Base-by-base conservation (phyloP, 2,888 invertebrate species). In the Trichacis sp. region DNA sequence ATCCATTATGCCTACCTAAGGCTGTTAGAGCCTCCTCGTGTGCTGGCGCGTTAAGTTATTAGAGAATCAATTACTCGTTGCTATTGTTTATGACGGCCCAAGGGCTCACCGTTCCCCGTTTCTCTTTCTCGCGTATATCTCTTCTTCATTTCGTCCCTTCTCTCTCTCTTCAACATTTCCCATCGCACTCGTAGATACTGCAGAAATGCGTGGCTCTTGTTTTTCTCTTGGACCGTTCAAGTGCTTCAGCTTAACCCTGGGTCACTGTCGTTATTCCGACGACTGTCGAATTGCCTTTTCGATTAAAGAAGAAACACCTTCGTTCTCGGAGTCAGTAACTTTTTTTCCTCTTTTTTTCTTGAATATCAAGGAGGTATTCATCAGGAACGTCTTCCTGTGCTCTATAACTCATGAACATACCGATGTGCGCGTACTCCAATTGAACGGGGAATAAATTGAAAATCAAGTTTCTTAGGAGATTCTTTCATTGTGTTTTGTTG, bases 11-110 rank as follows among this genome's bases (percentile, higher is more conserved):
- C 75, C 77, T 73, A 77, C 76, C 79, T 76, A 77, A 78, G 72
- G 76, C 78, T 73, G 77, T 78, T 77, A 61, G 65, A 58, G 60
- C 55, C 73, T 73, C 69, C 73, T 77, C 78, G 77, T 74, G 77
- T 73, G 76, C 77, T 75, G 77, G 76, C 82, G 80, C 82, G 83
- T 83, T 83, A 83, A 83, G 77, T 83, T 83, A 83, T 83, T 82
- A 82, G 83, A 83, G 83, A 83, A 83, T 83, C 83, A 83, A 83
- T 83, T 83, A 83, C 83, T 82, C 79, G 74, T 77, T 76, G 78
- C 80, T 81, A 83, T 83, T 83, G 83, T 83, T 83, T 83, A 83
- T 81, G 82, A 80, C 78, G 79, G 78, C 78, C 80, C 76, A 73
- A 77, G 76, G 81, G 77, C 72, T 74, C 68, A 73, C 70, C 70